Evolutionary conservation across 1,140 invertebrate species (phyloP).

Genomic region (Zaprionus davidi): DNA sequence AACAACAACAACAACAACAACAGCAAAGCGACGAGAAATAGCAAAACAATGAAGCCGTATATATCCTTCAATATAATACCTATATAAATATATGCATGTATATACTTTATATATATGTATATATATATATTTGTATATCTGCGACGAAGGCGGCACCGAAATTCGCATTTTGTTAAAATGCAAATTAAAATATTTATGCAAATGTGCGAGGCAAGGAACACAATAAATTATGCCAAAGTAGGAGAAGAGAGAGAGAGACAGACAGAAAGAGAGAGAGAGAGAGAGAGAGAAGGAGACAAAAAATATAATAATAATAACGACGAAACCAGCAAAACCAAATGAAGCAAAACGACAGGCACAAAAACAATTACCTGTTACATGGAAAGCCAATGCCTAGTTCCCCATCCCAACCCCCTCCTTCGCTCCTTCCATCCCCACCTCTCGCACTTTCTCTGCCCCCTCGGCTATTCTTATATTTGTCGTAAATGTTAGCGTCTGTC

Average conservation of each 20-base stretch:
- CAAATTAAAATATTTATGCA: conserved; percentile 82
- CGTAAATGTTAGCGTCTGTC: conserved; percentile 76
- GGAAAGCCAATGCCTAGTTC: conserved; percentile 24
- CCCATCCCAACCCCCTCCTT: neutral
- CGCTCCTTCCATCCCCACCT: neutral
- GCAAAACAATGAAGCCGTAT: conserved; percentile 35
- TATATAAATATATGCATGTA: conserved; percentile 13
- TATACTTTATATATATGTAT: conserved; percentile 21
- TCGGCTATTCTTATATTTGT: conserved; percentile 45
- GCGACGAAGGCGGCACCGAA: conserved; percentile 10
- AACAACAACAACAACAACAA: conserved; percentile 4
- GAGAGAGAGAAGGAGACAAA: conserved; percentile 15
- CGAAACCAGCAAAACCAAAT: conserved; percentile 33
- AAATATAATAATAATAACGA: conserved; percentile 46
- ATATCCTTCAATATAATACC: conserved; percentile 17
- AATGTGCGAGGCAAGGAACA: conserved; percentile 63
- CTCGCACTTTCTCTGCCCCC: neutral
- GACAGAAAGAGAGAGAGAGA: conserved; percentile 18
- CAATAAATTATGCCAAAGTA: conserved; percentile 77
- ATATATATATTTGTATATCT: conserved; percentile 33
- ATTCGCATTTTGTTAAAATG: conserved; percentile 72
- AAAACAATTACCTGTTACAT: conserved; percentile 77
- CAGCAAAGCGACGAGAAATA: conserved; percentile 9
- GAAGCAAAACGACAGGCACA: conserved; percentile 30
- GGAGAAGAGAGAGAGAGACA: conserved; percentile 27